Evolutionary conservation across 2,113 vertebrate species (phyloP), one percentile per base, ranked within the genome.

Genomic region (Rousettus leschenaultii): DNA sequence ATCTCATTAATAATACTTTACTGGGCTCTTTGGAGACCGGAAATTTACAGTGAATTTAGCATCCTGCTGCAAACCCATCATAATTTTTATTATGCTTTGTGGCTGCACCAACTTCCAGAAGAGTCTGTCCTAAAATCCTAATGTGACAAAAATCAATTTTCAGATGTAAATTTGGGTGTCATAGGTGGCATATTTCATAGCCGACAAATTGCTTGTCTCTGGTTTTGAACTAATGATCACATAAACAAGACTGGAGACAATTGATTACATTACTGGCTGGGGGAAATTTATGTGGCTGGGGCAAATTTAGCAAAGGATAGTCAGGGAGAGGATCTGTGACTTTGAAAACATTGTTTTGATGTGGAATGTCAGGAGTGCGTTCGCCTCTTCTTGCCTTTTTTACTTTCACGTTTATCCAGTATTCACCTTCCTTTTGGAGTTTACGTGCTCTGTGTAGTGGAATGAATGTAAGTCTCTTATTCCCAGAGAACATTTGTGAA

Each of bases 131-230:
- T 98, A 98, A 98, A 98, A 98, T 97, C 98, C 97, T 97, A 97
- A 96, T 96, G 97, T 98, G 98, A 98, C 96, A 98, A 98, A 99
- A 98, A 98, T 98, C 98, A 98, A 98, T 99, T 98, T 98, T 98
- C 97, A 98, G 97, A 98, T 98, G 98, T 98, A 98, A 98, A 98
- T 98, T 83, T 97, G 93, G 95, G 92, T 97, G 96, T 92, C 98
- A 98, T 43, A 96, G 97, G 97, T 98, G 98, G 95, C 95, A 97
- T 98, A 98, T 98, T 99, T 98, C 97, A 98, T 95, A 96, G 89
- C 95, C 88, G 77, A 97, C 98, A 98, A 98, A 98, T 98, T 98
- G 98, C 97, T 97, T 98, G 98, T 98, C 97, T 98, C 88, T 97
- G 93, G 96, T 96, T 98, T 98, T 98, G 98, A 99, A 98, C 98